Conservation (phyloP, 1,140 invertebrate genomes). For the Caenorhabditis latens region DNA sequence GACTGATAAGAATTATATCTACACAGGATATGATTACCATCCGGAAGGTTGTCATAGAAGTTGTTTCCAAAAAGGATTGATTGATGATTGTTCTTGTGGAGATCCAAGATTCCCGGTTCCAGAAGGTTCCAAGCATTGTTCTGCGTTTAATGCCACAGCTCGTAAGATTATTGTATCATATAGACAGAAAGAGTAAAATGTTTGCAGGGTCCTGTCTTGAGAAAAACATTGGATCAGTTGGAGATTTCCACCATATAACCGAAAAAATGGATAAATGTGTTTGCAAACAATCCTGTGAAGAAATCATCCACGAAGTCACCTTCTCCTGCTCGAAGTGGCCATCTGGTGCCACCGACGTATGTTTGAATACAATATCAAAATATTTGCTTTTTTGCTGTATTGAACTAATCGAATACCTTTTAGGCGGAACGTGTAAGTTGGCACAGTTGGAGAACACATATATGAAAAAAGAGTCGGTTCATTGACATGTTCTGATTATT, state of each 20-base stretch:
- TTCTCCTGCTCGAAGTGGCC: slow-evolving; percentile 63
- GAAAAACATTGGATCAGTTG: slow-evolving; percentile 57
- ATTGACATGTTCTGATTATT: slow-evolving; percentile 36
- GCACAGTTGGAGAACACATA: not conserved
- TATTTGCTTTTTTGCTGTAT: slow-evolving; percentile 6
- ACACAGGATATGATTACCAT: slow-evolving; percentile 59
- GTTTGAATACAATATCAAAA: not conserved
- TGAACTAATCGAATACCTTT: slow-evolving; percentile 29
- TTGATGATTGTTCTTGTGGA: slow-evolving; percentile 60
- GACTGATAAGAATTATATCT: slow-evolving; percentile 49
- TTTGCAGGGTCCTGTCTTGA: slow-evolving; percentile 62
- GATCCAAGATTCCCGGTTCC: slow-evolving; percentile 63
- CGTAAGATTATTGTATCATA: not conserved
- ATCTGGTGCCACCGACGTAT: slow-evolving; percentile 63
- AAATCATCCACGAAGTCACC: slow-evolving; percentile 61
- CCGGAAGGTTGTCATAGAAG: slow-evolving; percentile 65
- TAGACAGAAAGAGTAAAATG: not conserved
- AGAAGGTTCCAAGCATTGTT: slow-evolving; percentile 52
- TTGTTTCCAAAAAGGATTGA: slow-evolving; percentile 63
- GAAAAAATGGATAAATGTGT: slow-evolving; percentile 59
- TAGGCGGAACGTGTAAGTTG: slow-evolving; percentile 47
- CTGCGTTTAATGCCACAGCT: slow-evolving; percentile 64
- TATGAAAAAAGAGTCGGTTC: slow-evolving; percentile 26
- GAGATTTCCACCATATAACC: slow-evolving; percentile 65
- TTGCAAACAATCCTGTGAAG: slow-evolving; percentile 62